Conservation (phyloP, 2,888 invertebrate species). For the Amiota communis region DNA sequence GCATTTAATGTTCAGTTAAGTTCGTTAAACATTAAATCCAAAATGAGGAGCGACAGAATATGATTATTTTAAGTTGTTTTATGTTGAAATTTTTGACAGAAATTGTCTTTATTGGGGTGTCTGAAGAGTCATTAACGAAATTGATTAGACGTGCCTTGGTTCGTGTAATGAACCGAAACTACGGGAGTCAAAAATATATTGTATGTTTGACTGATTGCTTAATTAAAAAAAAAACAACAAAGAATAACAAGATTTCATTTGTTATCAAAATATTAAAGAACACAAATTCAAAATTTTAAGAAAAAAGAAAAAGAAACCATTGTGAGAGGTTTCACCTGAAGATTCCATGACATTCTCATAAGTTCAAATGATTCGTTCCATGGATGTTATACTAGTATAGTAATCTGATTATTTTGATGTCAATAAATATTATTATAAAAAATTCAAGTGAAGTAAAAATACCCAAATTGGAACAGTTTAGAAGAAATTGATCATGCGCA, state of each 20-base stretch:
- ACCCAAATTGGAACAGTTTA: too few relatives aligned
- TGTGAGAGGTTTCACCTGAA: too few relatives aligned
- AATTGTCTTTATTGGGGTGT: background rate
- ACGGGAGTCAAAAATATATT: background rate
- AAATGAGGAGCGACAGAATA: background rate
- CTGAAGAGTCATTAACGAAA: slow-evolving; percentile 2
- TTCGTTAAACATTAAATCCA: background rate
- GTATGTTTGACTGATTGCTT: background rate
- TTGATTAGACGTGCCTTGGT: background rate
- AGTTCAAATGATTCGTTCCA: too few relatives aligned
- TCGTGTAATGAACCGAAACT: background rate
- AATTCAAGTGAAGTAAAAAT: too few relatives aligned
- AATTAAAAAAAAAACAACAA: background rate
- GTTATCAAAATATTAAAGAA: too few relatives aligned
- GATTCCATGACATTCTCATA: too few relatives aligned
- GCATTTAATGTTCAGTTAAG: slow-evolving; percentile 24
- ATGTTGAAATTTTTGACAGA: background rate
- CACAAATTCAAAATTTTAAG: too few relatives aligned
- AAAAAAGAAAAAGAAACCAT: too few relatives aligned
- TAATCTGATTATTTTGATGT: too few relatives aligned
- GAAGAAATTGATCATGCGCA: too few relatives aligned
- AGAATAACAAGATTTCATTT: background rate
- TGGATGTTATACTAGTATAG: too few relatives aligned
- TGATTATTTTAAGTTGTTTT: background rate
- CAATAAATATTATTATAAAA: too few relatives aligned